These are phyloP conservation scores for Anastrepha obliqua DNA, from an alignment of 1,140 invertebrate species.

Conservation along the genomic window DNA sequence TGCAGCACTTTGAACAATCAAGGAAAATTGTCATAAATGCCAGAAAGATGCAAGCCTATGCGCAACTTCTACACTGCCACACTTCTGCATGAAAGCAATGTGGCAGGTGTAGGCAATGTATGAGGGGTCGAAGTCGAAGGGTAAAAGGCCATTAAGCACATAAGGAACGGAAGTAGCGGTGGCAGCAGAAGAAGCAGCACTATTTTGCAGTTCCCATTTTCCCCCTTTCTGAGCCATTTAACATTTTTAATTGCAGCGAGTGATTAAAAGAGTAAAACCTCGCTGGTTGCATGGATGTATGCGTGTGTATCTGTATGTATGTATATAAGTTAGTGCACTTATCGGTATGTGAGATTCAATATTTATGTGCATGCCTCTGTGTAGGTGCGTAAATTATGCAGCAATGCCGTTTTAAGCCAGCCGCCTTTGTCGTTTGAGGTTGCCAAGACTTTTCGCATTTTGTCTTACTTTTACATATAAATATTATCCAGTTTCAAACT, in stretches of 20 bases:
- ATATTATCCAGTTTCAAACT: background rate
- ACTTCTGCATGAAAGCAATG: background rate
- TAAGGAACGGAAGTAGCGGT: constrained; percentile 2
- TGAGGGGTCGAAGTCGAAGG: background rate
- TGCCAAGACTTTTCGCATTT: constrained; percentile 12
- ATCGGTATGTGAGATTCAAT: background rate
- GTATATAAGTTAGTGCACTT: background rate
- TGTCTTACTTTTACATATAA: background rate
- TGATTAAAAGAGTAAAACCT: constrained; percentile 44
- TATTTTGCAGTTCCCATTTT: constrained; percentile 26
- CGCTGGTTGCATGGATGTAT: background rate
- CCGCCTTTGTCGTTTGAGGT: constrained; percentile 7
- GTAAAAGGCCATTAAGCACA: constrained; percentile 23
- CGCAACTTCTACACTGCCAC: background rate
- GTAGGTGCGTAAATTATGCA: constrained; percentile 46
- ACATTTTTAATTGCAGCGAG: constrained; percentile 51
- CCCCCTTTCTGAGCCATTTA: constrained; percentile 32
- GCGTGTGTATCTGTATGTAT: background rate
- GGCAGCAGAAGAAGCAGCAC: background rate
- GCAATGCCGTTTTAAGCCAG: background rate
- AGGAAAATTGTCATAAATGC: constrained; percentile 42
- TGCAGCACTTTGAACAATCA: constrained; percentile 36
- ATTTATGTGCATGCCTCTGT: background rate
- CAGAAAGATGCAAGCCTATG: constrained; percentile 24
- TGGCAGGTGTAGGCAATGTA: background rate